A percentile compares a stretch with the other conserved stretches of the same genome.
Conservation (phyloP, 2,888 invertebrate species). For the Saturnia japonica region DNA sequence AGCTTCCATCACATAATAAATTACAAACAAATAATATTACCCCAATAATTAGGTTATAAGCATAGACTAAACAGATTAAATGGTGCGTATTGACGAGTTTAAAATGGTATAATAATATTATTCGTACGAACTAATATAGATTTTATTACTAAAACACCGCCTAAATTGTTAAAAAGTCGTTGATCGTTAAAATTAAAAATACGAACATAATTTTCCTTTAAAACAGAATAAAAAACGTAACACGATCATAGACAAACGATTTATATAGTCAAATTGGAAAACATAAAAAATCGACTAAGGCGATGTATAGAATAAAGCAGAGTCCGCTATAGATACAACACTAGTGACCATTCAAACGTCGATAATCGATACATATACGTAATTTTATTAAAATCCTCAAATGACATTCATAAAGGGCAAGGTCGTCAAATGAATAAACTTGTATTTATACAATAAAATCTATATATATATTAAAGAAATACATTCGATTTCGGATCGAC, state of each 20-base stretch:
- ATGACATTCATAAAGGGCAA: constrained; percentile 6
- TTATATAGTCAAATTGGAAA: not conserved
- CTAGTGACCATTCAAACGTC: not conserved
- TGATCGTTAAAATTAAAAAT: not conserved
- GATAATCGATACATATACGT: not conserved
- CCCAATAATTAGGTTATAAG: not conserved
- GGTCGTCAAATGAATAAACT: not conserved
- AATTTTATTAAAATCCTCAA: not conserved
- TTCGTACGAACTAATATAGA: not conserved
- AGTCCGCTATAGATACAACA: not conserved
- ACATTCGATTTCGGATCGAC: not conserved
- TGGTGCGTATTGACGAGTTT: not conserved
- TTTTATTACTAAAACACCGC: constrained; percentile 8
- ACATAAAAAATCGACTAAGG: constrained; percentile 1
- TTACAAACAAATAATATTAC: not conserved
- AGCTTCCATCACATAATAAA: not conserved
- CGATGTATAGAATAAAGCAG: not conserved
- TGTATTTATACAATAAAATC: not conserved
- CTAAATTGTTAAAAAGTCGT: not conserved
- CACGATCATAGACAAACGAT: not conserved
- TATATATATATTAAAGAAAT: not conserved
- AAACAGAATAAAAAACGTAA: not conserved
- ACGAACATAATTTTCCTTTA: not conserved
- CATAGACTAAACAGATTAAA: not conserved
- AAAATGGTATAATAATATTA: not conserved